Evolutionary conservation across 1,140 invertebrate genomes (phyloP).

Genomic region (Bombus waltoni): DNA sequence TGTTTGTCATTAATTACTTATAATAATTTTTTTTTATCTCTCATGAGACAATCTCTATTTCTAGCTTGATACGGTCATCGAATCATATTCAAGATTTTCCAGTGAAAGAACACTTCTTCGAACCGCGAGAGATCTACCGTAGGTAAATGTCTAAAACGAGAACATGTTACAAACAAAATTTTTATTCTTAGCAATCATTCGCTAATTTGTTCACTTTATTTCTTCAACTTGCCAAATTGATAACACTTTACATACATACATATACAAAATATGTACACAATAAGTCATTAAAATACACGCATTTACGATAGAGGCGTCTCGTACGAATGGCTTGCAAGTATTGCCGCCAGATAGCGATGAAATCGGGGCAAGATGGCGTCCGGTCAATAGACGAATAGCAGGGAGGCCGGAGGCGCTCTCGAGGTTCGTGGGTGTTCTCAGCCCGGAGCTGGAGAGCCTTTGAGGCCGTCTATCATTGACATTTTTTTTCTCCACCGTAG

Average conservation of each 20-base stretch:
- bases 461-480: constrained; percentile 26
- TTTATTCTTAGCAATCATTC: neutral
- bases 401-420: constrained; percentile 55
- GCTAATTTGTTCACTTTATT: too few relatives aligned
- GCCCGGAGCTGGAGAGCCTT: constrained; percentile 48
- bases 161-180: too few relatives aligned
- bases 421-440: constrained; percentile 48
- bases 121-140: neutral
- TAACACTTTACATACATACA: neutral
- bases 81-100: constrained; percentile 32
- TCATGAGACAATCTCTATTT: constrained; percentile 41
- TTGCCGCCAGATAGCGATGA: neutral
- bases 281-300: constrained; percentile 12
- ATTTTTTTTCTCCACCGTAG: neutral
- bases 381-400: constrained; percentile 74
- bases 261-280: neutral
- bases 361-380: constrained; percentile 66
- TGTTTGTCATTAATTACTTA: neutral
- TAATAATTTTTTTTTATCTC: neutral
- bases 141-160: neutral
- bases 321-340: neutral
- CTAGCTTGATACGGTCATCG: constrained; percentile 21
- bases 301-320: neutral
- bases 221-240: neutral
- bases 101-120: neutral